Evolutionary conservation across 2,797 vertebrate species (phyloP).

Genomic region (Enteromius thamalakanensis): DNA sequence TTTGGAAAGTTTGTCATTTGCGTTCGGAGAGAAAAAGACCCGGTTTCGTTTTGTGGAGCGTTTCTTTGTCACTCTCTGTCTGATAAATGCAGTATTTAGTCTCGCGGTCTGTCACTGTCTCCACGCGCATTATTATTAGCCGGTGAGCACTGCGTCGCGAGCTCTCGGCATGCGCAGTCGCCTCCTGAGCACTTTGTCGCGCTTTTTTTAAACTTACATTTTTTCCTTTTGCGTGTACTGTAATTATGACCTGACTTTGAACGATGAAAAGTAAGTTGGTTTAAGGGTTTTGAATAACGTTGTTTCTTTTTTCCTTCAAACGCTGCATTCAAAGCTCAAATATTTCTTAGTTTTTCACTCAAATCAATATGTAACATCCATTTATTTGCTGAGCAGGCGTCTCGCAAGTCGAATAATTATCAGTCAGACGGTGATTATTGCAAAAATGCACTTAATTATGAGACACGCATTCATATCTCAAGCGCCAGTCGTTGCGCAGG

Average conservation of each 20-base stretch:
- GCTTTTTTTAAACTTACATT: conserved; percentile 41
- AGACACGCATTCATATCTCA: neutral
- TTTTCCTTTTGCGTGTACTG: conserved; percentile 9
- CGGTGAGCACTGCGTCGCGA: conserved; percentile 32
- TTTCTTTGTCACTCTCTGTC: neutral
- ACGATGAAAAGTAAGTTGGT: no score
- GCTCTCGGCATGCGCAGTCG: conserved; percentile 28
- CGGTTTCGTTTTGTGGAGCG: neutral
- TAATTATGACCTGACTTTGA: neutral
- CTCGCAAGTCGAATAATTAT: neutral
- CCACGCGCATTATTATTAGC: conserved; percentile 33
- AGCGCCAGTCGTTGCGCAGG: conserved; percentile 4
- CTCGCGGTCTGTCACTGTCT: neutral
- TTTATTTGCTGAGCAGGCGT: neutral
- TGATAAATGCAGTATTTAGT: neutral
- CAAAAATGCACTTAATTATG: neutral
- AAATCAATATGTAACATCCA: neutral
- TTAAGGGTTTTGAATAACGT: neutral
- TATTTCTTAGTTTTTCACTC: neutral
- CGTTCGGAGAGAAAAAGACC: neutral
- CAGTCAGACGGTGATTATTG: neutral
- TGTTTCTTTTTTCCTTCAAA: neutral
- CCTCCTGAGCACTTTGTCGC: conserved; percentile 36
- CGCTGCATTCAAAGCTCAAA: neutral
- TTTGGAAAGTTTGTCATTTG: neutral